Evolutionary conservation across 2,888 invertebrate genomes (phyloP).

Genomic region (Allygus modestus): DNA sequence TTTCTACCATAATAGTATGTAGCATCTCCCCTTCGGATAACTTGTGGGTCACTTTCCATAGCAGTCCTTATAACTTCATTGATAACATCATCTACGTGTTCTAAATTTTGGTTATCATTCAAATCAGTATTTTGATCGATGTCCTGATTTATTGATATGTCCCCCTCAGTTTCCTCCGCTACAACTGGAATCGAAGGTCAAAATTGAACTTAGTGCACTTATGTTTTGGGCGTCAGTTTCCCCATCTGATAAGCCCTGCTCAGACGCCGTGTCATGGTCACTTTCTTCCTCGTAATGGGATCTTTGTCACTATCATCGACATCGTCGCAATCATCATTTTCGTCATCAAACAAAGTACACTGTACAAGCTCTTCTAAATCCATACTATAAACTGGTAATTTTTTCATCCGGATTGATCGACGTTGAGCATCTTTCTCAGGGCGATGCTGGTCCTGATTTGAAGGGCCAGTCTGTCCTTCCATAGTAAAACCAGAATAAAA

Average conservation of each 20-base stretch:
- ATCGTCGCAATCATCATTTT: background rate
- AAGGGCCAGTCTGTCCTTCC: too few relatives aligned
- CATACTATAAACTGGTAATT: too few relatives aligned
- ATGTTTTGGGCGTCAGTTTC: background rate
- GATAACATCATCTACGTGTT: slow-evolving; percentile 8
- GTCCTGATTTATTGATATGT: background rate
- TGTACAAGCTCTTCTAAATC: background rate
- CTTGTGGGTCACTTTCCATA: background rate
- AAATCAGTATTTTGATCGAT: background rate
- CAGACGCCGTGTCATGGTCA: slow-evolving; percentile 14
- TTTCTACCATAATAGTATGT: slow-evolving; percentile 30
- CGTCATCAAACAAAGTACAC: background rate
- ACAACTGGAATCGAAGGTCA: background rate
- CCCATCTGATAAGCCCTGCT: slow-evolving; percentile 19
- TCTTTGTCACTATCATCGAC: slow-evolving; percentile 41
- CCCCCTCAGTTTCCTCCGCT: background rate
- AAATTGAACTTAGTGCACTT: too few relatives aligned
- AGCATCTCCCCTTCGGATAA: background rate
- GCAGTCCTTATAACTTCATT: slow-evolving; percentile 10
- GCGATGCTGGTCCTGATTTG: too few relatives aligned
- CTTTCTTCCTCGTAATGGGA: slow-evolving; percentile 34
- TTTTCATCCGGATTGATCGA: too few relatives aligned
- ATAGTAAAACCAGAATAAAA: too few relatives aligned
- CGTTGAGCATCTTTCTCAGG: too few relatives aligned
- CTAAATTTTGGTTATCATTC: background rate